Evolutionary conservation across 2,888 invertebrate species (phyloP), one percentile per base, ranked within the genome.

Genomic region (Argynnis bischoffii): DNA sequence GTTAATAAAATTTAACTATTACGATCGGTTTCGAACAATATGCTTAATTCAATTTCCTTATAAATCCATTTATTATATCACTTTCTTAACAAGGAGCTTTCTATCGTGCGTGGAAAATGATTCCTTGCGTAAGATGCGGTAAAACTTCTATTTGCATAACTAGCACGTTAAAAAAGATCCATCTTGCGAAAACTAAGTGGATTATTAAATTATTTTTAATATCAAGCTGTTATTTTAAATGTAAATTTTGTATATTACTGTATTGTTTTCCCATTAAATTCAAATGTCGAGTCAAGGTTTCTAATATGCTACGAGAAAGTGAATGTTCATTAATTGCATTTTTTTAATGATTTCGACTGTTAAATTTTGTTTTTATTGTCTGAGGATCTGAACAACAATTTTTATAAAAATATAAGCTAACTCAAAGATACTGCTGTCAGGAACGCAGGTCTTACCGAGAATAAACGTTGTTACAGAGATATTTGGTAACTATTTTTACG

Each of bases 111-210:
- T 61, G 50, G 63, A 67, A 65, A 70, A 66, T 64, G 63, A 54
- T 55, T 57, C 59, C 57, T 76, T 74, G 59, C 69, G 72, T 69
- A 74, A 74, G 31, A 46, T 5, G 63, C 55, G 57, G 66, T 69
- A 66, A 70, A 75, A 68, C 68, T 70, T 57, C 63, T 61, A 69
- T 75, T 75, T 69, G 70, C 70, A 75, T 72, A 73, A 70, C 73
- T 21, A 50, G 57, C 47, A 48, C 60, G 31, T 64, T 71, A 56
- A 67, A 61, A 64, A 16, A 59, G 50, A 63, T 66, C 46, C 50
- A 64, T 55, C 48, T 71, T 69, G 69, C 65, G 64, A 72, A 74
- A 74, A 63, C 4, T 14, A 18, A 46, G 35, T n/a, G 31, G 26
- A 26, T 57, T 21, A 47, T 46, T 31, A 50, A 50, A 50, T 60